Evolutionary conservation across 2,888 invertebrate genomes (phyloP), one percentile per base, ranked within the genome.

Genomic region (Mermis nigrescens): DNA sequence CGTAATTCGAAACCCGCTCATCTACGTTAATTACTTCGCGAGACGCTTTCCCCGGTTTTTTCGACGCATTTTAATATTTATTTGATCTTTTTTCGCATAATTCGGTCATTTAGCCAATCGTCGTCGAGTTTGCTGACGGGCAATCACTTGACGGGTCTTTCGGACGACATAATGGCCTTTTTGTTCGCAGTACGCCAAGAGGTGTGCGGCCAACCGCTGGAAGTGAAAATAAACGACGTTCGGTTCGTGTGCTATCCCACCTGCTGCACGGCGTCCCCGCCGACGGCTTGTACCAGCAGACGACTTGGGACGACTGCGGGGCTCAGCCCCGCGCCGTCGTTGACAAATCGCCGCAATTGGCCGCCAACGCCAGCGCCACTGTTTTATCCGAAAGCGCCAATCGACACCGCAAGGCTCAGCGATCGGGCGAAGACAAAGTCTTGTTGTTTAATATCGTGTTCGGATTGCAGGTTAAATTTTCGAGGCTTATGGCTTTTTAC

Each of bases 201-300:
- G 68, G 75, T 92, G 26, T 90, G 88, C 70, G 86, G 86, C 69
- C 80, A 83, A 63, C 89, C 89, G 72, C 90, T 94, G 76, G 91
- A 91, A 73, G 77, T 92, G 0, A 91, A 92, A 79, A 84, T 94
- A 0, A 91, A 94, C 75, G 89, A 92, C 78, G 87, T 92, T 0
- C 78, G 91, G 52, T 94, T 94, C 76, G 87, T 94, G 15, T 89
- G 92, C 0, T 91, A 90, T 74, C 92, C 94, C 0, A 86, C 88
- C 1, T 26, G 12, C 45, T 4, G 19, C 46, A 32, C 7, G 19
- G 19, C 22, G 4, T 29, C 24, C 22, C 27, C 26, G 38, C 38
- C 38, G 38, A 38, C 38, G 38, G 19, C 7, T 19, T 7, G 19
- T 19, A 19, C 7, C 7, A 19, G 19, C 19, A 12, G 38, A 7